These are phyloP conservation scores for Ceramica pisi DNA, from an alignment of 2,888 invertebrate genomes.

Conservation along the genomic window DNA sequence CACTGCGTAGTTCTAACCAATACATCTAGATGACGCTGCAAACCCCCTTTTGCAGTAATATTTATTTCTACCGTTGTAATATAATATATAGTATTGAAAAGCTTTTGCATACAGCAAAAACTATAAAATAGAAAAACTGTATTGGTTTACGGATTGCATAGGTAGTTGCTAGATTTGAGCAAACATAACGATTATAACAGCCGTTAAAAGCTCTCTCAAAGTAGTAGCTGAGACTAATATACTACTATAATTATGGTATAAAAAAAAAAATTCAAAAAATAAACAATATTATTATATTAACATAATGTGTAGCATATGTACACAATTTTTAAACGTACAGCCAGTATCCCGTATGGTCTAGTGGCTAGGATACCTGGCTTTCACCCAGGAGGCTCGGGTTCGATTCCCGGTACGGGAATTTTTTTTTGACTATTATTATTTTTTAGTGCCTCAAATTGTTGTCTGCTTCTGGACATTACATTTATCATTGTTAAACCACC, in stretches of 20 bases:
- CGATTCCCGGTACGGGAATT: slow-evolving; percentile 93
- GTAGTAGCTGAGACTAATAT: background rate
- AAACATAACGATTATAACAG: too few species aligned
- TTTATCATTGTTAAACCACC: background rate
- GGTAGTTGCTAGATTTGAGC: too few species aligned
- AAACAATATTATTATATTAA: background rate
- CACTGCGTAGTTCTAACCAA: background rate
- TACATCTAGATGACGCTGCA: slow-evolving; percentile 18
- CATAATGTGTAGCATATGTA: too few species aligned
- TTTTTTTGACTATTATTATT: slow-evolving; percentile 36
- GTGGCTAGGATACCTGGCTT: slow-evolving; percentile 94
- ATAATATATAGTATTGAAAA: background rate
- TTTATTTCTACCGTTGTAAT: background rate
- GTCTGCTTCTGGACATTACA: too few species aligned
- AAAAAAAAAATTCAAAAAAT: background rate
- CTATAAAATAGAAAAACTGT: too few species aligned
- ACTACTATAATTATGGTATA: too few species aligned
- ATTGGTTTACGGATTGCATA: background rate
- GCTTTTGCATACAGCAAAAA: background rate
- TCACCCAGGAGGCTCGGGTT: slow-evolving; percentile 94
- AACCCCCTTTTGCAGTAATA: background rate
- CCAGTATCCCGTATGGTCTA: slow-evolving; percentile 91
- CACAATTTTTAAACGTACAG: fast-evolving
- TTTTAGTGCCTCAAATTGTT: too few species aligned
- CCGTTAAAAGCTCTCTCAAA: background rate